Evolutionary conservation across 2,797 vertebrate genomes (phyloP), one percentile per base, ranked within the genome.

Genomic region (Cossypha polioptera): DNA sequence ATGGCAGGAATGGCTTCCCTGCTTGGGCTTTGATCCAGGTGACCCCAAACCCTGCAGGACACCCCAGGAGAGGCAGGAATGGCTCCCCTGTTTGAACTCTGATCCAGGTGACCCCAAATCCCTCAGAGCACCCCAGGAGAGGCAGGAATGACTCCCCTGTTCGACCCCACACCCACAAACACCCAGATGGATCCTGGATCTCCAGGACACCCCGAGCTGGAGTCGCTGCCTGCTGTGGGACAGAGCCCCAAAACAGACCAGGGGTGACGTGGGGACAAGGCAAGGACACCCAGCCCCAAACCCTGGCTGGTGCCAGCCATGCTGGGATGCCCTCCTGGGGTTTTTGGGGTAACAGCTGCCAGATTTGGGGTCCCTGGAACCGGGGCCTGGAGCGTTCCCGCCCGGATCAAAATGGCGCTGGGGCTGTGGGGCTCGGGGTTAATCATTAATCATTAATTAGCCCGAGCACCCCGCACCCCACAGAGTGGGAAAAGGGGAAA

Each of bases 371-470:
- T 38, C 21, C 67, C 73, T 0, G 22, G 29, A 4, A 14, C 45
- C 4, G 8, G 40, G 87, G 53, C 13, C 53, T 0, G 4, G 25
- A 71, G 79, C 67, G 3, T n/a, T 85, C 72, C 88, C 4, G 12
- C 42, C 57, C 15, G 0, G 2, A 20, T 48, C 93, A 96, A 96
- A 45, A 97, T 96, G 92, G 97, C 95, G 93, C 96, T 87, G 93
- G 94, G 91, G 84, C 85, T 28, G 11, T 66, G 74, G 90, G 89
- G 81, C 38, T n/a, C 17, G 7, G 3, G 38, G 86, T 97, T 96
- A 96, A 95, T 96, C 78, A 47, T 47, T 47, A 47, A 43, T 17
- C 40, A 40, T 43, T 43, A 43, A 96, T 96, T 95, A 97, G 35
- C 95, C 9, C 2, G 0, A 13, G 66, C 90, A 90, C 86, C 91